These are phyloP conservation scores for Doris montereyensis DNA, from an alignment of 2,888 invertebrate genomes.

Conservation along the genomic window DNA sequence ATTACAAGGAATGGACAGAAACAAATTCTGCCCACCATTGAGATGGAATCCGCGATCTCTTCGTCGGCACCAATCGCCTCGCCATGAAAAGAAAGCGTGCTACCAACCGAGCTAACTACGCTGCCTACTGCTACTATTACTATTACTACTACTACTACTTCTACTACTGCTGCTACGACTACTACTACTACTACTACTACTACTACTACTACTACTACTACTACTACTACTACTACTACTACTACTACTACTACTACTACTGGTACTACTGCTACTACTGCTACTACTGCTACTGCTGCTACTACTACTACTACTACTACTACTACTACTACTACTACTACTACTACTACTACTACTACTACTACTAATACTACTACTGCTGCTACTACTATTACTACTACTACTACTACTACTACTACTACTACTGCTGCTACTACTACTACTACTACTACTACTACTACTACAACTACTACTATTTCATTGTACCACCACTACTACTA, in stretches of 20 bases:
- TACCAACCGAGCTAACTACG: too few relatives aligned
- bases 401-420: conserved; percentile 2
- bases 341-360: conserved; percentile 21
- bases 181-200: too few relatives aligned
- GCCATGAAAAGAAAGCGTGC: too few relatives aligned
- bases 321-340: conserved; percentile 11
- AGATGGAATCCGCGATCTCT: too few relatives aligned
- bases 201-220: conserved; percentile 1
- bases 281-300: not conserved
- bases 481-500: too few relatives aligned
- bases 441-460: conserved; percentile 16
- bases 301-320: conserved; percentile 6
- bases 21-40: too few relatives aligned
- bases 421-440: conserved; percentile 3
- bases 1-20: too few relatives aligned
- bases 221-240: conserved; percentile 1
- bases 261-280: conserved; percentile 6
- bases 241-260: not conserved
- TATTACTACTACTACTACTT: not conserved
- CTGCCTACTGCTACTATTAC: too few relatives aligned
- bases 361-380: too few relatives aligned
- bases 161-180: too few relatives aligned
- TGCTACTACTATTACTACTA: not conserved
- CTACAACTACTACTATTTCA: too few relatives aligned
- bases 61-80: too few relatives aligned